A percentile compares a stretch with the other conserved stretches of the same genome.
Evolutionary conservation across 64 coral and sea anemone species (phyloP).

Genomic region (Montipora foliosa): DNA sequence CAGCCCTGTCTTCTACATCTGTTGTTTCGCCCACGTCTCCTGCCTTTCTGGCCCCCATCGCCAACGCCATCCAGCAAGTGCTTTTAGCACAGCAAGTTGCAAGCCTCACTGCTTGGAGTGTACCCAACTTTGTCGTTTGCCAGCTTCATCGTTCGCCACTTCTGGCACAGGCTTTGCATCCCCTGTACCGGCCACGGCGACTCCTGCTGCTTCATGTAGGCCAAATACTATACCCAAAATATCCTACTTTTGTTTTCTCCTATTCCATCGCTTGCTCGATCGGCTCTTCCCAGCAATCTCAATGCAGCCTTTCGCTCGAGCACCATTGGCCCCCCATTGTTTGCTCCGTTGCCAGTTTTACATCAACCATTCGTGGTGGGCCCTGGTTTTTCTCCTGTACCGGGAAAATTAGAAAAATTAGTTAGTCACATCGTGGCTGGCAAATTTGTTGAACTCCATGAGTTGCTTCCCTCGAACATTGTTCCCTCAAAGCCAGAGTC

Average conservation of each 20-base stretch:
- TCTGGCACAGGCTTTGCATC: not conserved
- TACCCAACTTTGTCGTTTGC: not conserved
- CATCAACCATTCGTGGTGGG: constrained; percentile 3
- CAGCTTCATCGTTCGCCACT: not conserved
- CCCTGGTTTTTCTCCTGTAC: constrained; percentile 13
- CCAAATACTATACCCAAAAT: too few relatives aligned
- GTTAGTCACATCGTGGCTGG: constrained; percentile 13
- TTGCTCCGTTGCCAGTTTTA: not conserved
- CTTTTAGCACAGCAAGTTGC: not conserved
- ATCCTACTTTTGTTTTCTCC: not conserved
- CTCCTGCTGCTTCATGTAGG: not conserved
- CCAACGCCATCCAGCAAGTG: not conserved
- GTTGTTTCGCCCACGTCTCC: not conserved
- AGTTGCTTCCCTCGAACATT: constrained; percentile 8
- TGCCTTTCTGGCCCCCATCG: not conserved
- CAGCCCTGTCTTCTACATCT: not conserved
- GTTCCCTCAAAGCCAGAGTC: not conserved
- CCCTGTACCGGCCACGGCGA: not conserved
- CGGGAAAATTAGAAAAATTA: not conserved
- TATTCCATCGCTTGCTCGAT: not conserved
- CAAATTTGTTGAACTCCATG: constrained; percentile 22
- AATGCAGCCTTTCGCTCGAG: not conserved
- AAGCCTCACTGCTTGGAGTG: not conserved
- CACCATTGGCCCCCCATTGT: not conserved
- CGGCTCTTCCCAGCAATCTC: not conserved